Conservation (phyloP, 1,140 invertebrate species). For the Melanaphis sacchari region DNA sequence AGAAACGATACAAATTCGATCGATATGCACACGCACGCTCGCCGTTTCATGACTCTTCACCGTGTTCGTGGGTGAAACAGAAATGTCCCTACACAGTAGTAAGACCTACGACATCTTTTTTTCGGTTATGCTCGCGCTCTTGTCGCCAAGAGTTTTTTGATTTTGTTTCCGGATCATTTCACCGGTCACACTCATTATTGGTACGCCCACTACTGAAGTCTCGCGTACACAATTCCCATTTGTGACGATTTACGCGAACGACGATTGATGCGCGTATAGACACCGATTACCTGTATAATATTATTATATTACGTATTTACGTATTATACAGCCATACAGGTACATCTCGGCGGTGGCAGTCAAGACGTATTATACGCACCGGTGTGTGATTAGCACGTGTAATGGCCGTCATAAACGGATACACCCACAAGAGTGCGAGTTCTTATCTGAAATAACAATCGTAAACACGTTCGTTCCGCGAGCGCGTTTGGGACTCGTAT, state of each 20-base stretch:
- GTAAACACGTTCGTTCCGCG: conserved; percentile 41
- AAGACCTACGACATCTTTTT: background rate
- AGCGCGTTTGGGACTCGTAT: background rate
- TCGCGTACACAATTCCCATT: no score
- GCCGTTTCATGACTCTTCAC: background rate
- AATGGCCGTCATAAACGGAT: conserved; percentile 44
- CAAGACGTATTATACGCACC: background rate
- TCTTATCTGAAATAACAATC: conserved; percentile 53
- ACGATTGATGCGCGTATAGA: no score
- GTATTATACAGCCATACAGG: no score
- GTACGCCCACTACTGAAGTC: no score
- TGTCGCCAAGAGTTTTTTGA: no score
- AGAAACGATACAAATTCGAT: background rate
- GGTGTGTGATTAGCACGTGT: conserved; percentile 42
- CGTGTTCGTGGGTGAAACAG: background rate
- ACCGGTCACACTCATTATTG: no score
- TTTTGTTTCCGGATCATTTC: no score
- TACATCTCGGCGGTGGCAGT: background rate
- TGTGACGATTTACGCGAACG: no score
- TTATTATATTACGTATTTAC: no score
- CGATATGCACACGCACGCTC: background rate
- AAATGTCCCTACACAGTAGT: background rate
- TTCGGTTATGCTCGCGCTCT: no score
- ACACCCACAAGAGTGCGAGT: conserved; percentile 29
- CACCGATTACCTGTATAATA: no score